Evolutionary conservation across 2,797 vertebrate species (phyloP), one percentile per base, ranked within the genome.

Genomic region (Scolopax bukidnonensis): DNA sequence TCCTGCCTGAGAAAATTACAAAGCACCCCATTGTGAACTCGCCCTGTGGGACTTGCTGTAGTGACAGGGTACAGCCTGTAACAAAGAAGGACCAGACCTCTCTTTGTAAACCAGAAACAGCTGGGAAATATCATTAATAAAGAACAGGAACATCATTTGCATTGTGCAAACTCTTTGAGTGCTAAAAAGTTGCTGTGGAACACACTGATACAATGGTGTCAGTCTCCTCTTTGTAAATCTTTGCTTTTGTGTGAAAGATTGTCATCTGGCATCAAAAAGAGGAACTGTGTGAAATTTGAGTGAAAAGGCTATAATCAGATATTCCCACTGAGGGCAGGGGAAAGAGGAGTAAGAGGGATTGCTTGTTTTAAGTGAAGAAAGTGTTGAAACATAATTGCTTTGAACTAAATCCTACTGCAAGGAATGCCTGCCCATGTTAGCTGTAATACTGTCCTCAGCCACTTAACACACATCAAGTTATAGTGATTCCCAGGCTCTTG

Each of bases 31-130:
- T 2, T 41, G 65, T 24, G 33, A 81, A 5, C 45, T 53, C 28
- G 69, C 59, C 33, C 57, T 4, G 14, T 10, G 45, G 25, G 57
- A 33, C 69, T 40, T 23, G 36, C 67, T 67, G 41, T 9, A 64
- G 20, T 16, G 54, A 36, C 77, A 73, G 41, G 18, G 36, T 68
- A 60, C 41, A 69, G 67, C 57, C 76, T 33, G 4, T 19, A 28
- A 65, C 67, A 85, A 90, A 70, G 56, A 43, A 59, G 28, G 82
- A 75, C 64, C 64, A 87, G 85, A 56, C 12, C 20, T 64, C 81
- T 64, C 81, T 87, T 81, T 92, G 74, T 71, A 51, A 87, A 87
- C 53, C 38, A 92, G 61, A 78, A 91, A 74, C 88, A 90, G 48
- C 69, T 90, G 83, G 83, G 57, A 87, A 83, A 71, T 70, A 68